Conservation (phyloP, 2,888 invertebrate species). For the Hemicrepidius hirtus region DNA sequence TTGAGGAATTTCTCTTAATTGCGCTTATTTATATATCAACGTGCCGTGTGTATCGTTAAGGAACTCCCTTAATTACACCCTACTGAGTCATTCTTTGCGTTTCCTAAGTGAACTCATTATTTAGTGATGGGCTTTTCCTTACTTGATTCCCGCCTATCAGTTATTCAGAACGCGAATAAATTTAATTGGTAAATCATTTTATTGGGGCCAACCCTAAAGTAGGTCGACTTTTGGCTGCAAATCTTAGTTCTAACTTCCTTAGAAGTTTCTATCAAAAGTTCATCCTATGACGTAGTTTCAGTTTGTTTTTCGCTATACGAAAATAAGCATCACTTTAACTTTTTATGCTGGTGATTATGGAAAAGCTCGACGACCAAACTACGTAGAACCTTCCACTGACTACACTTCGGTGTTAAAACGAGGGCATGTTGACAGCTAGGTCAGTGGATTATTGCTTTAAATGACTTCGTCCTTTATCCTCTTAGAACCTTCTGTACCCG, state of each 20-base stretch:
- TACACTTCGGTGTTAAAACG: slow-evolving; percentile 32
- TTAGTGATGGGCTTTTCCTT: slow-evolving; percentile 24
- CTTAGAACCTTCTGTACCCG: slow-evolving; percentile 33
- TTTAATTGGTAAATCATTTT: slow-evolving; percentile 29
- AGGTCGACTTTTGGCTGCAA: neutral
- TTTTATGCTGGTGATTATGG: slow-evolving; percentile 14
- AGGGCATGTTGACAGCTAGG: slow-evolving; percentile 40
- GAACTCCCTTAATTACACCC: neutral
- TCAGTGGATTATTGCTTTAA: slow-evolving; percentile 43
- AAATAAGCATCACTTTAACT: slow-evolving; percentile 9
- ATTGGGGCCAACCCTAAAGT: slow-evolving; percentile 2
- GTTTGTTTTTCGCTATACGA: neutral
- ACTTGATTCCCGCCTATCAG: slow-evolving; percentile 14
- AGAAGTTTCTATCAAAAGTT: neutral
- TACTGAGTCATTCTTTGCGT: slow-evolving; percentile 10
- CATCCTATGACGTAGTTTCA: neutral
- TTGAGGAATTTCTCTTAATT: slow-evolving; percentile 19
- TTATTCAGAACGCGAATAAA: slow-evolving; percentile 17
- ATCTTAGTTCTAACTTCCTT: neutral
- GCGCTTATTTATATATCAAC: slow-evolving; percentile 4
- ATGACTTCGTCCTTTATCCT: slow-evolving; percentile 43
- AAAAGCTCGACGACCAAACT: slow-evolving; percentile 6
- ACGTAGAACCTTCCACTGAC: slow-evolving; percentile 8
- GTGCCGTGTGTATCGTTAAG: neutral
- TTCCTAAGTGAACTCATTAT: slow-evolving; percentile 2